Evolutionary conservation across 2,113 vertebrate species (phyloP), one percentile per base, ranked within the genome.

Genomic region (Erythrocercus mccallii): DNA sequence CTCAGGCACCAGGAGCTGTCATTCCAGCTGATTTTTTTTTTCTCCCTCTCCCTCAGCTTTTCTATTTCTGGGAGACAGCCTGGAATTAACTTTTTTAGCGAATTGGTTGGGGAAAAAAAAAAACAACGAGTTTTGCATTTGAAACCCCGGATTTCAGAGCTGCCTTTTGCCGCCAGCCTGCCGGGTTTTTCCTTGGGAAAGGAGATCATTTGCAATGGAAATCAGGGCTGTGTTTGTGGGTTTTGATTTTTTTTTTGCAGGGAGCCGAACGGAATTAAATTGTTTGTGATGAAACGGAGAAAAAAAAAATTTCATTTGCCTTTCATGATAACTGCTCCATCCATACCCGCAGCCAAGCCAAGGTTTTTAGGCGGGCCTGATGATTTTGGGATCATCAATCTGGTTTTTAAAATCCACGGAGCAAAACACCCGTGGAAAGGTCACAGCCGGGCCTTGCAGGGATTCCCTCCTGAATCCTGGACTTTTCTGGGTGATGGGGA

Each of bases 201-300:
- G 25, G 56, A 66, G 44, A 51, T 89, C 12, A 60, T 95, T 92
- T 89, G 73, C 86, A 79, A 79, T 74, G 94, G 86, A 95, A 96
- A 96, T 95, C 1, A 25, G 17, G 37, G 76, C 44, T 10, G 10
- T 27, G 19, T 4, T 4, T 45, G 21, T 23, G 25, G 14, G 4
- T 54, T 31, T 6, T n/a, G n/a, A n/a, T 47, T 47, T 22, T 22
- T 40, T 33, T 70, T 82, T 78, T 38, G 4, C 56, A 88, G 76
- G 44, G 66, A 85, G 50, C 21, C 0, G 0, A 44, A 50, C 1
- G 48, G 65, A 89, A 94, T 87, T 16, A 33, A 94, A 84, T 61
- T 1, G 40, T 68, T 91, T n/a, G 37, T 12, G 80, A 68, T 30
- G 25, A 89, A 86, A 81, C 3, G 17, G 31, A 88, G 66, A 28